These are phyloP conservation scores for Morone chrysops DNA, from an alignment of 2,113 vertebrate genomes.

Conservation along the genomic window DNA sequence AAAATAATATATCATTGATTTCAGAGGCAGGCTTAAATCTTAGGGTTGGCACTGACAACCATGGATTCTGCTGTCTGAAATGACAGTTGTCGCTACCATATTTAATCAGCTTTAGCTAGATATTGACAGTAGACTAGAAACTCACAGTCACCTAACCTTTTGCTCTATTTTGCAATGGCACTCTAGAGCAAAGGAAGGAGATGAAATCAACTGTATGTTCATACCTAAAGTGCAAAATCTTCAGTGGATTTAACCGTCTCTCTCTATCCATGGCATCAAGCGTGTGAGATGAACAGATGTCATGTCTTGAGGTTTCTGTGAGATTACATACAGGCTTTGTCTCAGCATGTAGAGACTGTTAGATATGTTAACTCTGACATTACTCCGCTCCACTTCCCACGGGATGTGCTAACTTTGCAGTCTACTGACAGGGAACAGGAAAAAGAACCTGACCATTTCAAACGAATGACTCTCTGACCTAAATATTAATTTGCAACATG, in stretches of 20 bases:
- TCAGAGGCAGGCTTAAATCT: too few relatives aligned
- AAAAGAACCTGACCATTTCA: neutral
- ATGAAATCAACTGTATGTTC: conserved; percentile 25
- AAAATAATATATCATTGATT: too few relatives aligned
- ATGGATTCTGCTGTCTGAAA: too few relatives aligned
- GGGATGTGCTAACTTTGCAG: conserved; percentile 11
- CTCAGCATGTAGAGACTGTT: conserved; percentile 62
- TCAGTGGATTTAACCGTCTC: conserved; percentile 24
- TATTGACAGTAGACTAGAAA: neutral
- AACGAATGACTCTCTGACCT: conserved; percentile 1
- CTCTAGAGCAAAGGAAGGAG: neutral
- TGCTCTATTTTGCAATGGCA: neutral
- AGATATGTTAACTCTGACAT: conserved; percentile 34
- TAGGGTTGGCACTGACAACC: too few relatives aligned
- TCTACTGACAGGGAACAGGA: neutral
- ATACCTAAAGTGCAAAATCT: conserved; percentile 31
- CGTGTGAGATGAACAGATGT: conserved; percentile 56
- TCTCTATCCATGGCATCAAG: conserved; percentile 46
- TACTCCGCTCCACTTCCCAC: conserved; percentile 18
- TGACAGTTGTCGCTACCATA: too few relatives aligned
- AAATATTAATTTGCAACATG: neutral
- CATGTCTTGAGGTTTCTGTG: conserved; percentile 44
- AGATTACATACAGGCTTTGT: conserved; percentile 62
- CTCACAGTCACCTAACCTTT: neutral
- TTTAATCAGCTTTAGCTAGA: too few relatives aligned